A percentile compares a stretch with the other conserved stretches of the same genome.
These are phyloP conservation scores for Prenolepis imparis DNA, from an alignment of 2,888 invertebrate species.

Conservation along the genomic window DNA sequence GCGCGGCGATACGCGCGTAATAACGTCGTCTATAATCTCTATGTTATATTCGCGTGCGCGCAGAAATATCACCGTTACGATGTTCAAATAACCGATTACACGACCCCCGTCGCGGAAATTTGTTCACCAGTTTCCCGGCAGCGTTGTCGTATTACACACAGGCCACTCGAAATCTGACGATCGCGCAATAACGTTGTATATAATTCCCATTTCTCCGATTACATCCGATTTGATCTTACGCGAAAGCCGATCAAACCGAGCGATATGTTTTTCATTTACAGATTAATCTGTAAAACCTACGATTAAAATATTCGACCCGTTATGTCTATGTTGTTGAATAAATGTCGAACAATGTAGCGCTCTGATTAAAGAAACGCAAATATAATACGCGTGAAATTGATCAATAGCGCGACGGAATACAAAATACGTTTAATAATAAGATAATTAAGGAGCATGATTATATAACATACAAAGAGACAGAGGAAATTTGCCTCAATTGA, in stretches of 20 bases:
- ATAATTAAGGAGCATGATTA: constrained; percentile 41
- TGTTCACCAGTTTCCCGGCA: constrained; percentile 27
- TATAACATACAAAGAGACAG: neutral
- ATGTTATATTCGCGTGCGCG: constrained; percentile 49
- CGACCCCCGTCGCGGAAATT: constrained; percentile 40
- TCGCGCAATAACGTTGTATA: constrained; percentile 49
- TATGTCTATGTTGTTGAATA: neutral
- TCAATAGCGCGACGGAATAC: constrained; percentile 2
- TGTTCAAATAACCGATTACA: constrained; percentile 45
- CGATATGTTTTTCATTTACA: neutral
- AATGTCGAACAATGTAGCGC: neutral
- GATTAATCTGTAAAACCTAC: neutral
- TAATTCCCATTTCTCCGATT: constrained; percentile 47
- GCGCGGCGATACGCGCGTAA: constrained; percentile 36
- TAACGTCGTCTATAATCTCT: constrained; percentile 54
- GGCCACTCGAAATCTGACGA: constrained; percentile 50
- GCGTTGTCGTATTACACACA: constrained; percentile 52
- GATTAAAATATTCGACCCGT: neutral
- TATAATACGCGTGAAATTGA: constrained; percentile 15
- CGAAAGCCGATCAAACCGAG: constrained; percentile 31
- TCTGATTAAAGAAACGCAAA: constrained; percentile 15
- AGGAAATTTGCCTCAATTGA: constrained; percentile 34
- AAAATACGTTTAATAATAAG: constrained; percentile 25
- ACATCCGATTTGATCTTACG: constrained; percentile 47
- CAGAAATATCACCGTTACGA: constrained; percentile 55